phyloP scores from a whole-genome alignment of 2,797 vertebrate species.

The Thalassophryne amazonica region DNA sequence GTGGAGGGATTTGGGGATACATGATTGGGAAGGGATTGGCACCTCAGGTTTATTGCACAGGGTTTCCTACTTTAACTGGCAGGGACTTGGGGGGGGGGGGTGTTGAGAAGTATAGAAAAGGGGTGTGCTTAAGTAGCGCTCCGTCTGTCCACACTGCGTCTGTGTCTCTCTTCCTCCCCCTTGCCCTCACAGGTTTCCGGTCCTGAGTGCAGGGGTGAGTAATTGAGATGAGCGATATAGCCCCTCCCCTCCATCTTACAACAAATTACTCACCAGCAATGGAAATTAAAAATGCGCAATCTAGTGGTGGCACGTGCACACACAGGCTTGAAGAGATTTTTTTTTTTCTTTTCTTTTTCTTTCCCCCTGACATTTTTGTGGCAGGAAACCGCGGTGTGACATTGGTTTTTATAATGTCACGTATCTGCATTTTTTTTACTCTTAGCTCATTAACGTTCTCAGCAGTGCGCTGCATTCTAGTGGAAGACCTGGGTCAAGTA shows the following conservation, averaged over 20 bases:
- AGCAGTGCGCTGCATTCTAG: background rate
- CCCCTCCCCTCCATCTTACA: slow-evolving; percentile 50
- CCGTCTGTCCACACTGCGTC: slow-evolving; percentile 33
- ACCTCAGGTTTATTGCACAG: slow-evolving; percentile 77
- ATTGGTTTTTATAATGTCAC: slow-evolving; percentile 4
- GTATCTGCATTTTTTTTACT: background rate
- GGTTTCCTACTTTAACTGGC: slow-evolving; percentile 82
- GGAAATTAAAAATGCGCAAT: slow-evolving; percentile 71
- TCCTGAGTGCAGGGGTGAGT: slow-evolving; percentile 73
- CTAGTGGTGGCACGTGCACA: slow-evolving; percentile 38
- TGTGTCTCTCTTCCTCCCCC: slow-evolving; percentile 9
- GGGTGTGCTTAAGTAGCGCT: slow-evolving; percentile 77
- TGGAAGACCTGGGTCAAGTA: background rate
- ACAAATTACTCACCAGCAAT: slow-evolving; percentile 62
- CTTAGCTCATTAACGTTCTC: background rate
- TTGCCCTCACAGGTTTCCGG: slow-evolving; percentile 78
- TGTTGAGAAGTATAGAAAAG: slow-evolving; percentile 75
- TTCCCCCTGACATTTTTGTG: too few species aligned
- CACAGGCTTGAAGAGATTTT: too few species aligned
- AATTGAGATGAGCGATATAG: slow-evolving; percentile 52
- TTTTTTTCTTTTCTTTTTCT: background rate
- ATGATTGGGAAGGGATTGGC: slow-evolving; percentile 75
- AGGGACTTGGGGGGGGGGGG: slow-evolving; percentile 75
- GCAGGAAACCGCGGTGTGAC: slow-evolving; percentile 1
- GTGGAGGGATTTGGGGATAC: slow-evolving; percentile 31